Conservation (phyloP, 2,888 invertebrate species). For the Eucriotettix oculatus region DNA sequence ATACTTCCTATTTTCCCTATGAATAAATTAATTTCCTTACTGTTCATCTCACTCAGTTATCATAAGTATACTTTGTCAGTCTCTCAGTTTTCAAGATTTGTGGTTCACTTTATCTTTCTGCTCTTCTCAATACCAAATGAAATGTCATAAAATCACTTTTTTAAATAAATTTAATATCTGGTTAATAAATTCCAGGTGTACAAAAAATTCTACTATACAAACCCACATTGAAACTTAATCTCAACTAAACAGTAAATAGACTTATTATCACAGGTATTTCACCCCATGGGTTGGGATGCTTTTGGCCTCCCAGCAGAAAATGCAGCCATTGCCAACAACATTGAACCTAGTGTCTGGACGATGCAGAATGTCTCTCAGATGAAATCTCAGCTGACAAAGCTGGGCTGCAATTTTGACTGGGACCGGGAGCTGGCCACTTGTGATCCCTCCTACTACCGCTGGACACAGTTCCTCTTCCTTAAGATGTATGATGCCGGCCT, state of each 20-base stretch:
- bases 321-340: conserved; percentile 76
- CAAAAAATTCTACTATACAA: too few relatives aligned
- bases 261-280: conserved; percentile 39
- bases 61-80: too few relatives aligned
- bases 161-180: too few relatives aligned
- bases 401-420: conserved; percentile 90
- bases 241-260: not conserved
- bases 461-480: conserved; percentile 92
- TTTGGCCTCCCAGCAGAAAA: conserved; percentile 99
- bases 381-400: conserved; percentile 55
- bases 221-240: not conserved
- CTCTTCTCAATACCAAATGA: too few relatives aligned
- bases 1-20: too few relatives aligned
- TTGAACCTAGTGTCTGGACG: conserved; percentile 80
- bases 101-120: too few relatives aligned
- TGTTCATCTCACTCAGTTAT: too few relatives aligned
- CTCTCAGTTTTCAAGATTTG: too few relatives aligned
- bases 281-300: conserved; percentile 99
- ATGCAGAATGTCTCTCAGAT: conserved; percentile 64
- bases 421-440: conserved; percentile 76
- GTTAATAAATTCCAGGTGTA: too few relatives aligned
- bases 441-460: conserved; percentile 74
- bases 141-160: too few relatives aligned
- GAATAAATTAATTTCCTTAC: too few relatives aligned
- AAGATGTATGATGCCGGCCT: conserved; percentile 70